Conservation (phyloP, 2,888 invertebrate genomes). For the Diachrysia chrysitis region DNA sequence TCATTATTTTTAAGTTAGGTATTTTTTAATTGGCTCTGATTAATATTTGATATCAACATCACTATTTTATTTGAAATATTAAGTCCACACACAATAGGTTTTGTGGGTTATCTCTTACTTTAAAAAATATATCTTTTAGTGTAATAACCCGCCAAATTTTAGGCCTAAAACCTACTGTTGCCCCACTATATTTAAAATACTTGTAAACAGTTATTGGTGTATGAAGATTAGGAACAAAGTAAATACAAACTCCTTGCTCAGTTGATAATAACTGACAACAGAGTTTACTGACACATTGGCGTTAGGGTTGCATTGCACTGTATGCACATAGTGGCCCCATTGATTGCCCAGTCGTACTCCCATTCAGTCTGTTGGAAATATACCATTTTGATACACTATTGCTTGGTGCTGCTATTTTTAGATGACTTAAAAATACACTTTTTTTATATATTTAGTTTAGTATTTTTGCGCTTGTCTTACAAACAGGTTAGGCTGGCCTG, state of each 20-base stretch:
- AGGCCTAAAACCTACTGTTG: too few species aligned
- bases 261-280: constrained; percentile 53
- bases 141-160: too few species aligned
- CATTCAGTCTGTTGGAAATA: constrained; percentile 61
- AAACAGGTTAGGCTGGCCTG: neutral
- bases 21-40: neutral
- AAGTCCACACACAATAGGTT: too few species aligned
- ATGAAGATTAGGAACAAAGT: constrained; percentile 7
- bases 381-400: constrained; percentile 49
- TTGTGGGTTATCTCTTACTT: too few species aligned
- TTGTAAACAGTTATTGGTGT: too few species aligned
- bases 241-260: constrained; percentile 38
- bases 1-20: neutral
- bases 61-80: too few species aligned
- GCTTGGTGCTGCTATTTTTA: constrained; percentile 24
- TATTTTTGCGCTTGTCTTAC: neutral
- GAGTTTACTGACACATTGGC: constrained; percentile 62
- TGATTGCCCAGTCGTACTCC: constrained; percentile 56
- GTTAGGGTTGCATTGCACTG: constrained; percentile 54
- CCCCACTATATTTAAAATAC: too few species aligned
- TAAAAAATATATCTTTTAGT: too few species aligned
- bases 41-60: too few species aligned
- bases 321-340: constrained; percentile 57
- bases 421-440: constrained; percentile 7
- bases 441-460: neutral